phyloP scores from a whole-genome alignment of 2,888 invertebrate species.

The Julus scanicus region DNA sequence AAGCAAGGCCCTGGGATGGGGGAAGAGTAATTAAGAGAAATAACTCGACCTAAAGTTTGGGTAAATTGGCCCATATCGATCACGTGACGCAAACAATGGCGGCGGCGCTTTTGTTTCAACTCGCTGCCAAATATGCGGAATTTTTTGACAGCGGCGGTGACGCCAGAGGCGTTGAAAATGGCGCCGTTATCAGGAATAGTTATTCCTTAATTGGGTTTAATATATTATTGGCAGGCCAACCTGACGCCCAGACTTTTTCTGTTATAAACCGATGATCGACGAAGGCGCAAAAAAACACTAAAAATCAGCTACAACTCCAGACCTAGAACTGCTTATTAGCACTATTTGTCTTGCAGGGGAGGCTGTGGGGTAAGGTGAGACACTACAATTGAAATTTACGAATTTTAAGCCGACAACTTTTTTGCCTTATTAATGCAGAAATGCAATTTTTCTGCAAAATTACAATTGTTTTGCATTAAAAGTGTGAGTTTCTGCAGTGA shows the following conservation, averaged over 20 bases:
- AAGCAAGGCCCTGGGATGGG: background rate
- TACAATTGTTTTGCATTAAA: too few relatives aligned
- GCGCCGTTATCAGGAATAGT: background rate
- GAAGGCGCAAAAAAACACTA: too few relatives aligned
- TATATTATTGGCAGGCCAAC: slow-evolving; percentile 11
- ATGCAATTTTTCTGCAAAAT: too few relatives aligned
- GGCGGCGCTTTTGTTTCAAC: slow-evolving; percentile 19
- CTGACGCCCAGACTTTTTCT: background rate
- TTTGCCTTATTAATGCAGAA: too few relatives aligned
- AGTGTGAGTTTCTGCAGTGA: too few relatives aligned
- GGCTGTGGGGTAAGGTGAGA: too few relatives aligned
- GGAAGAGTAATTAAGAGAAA: slow-evolving; percentile 2
- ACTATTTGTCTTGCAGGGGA: too few relatives aligned
- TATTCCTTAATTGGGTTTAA: background rate
- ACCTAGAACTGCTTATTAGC: too few relatives aligned
- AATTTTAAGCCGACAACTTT: too few relatives aligned
- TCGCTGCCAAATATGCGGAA: background rate
- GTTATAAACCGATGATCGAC: background rate
- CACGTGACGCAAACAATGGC: background rate
- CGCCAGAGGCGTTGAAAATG: background rate
- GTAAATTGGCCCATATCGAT: background rate
- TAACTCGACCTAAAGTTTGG: background rate
- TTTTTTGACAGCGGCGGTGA: background rate
- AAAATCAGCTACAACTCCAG: background rate
- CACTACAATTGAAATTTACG: too few relatives aligned